phyloP scores from a whole-genome alignment of 2,797 vertebrate genomes.

The Brachymystax lenok region DNA sequence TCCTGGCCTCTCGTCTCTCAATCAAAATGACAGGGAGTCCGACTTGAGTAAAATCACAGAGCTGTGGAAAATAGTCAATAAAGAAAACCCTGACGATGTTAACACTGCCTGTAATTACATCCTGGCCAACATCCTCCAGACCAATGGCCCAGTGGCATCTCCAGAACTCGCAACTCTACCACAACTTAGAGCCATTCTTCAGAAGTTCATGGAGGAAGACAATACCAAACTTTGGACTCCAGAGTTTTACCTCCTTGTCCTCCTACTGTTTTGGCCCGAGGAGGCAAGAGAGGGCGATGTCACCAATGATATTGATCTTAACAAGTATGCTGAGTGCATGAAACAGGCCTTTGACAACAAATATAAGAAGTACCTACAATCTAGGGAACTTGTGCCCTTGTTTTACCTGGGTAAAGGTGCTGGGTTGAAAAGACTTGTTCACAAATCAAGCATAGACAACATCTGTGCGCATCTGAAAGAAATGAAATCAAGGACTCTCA shows the following conservation, averaged over 20 bases:
- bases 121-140: background rate
- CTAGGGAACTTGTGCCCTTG: slow-evolving; percentile 9
- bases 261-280: slow-evolving; percentile 8
- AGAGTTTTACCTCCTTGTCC: slow-evolving; percentile 33
- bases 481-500: background rate
- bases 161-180: background rate
- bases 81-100: background rate
- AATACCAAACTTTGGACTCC: slow-evolving; percentile 4
- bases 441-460: background rate
- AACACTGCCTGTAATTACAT: slow-evolving; percentile 7
- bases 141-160: background rate
- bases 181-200: background rate
- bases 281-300: background rate
- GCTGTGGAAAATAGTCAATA: background rate
- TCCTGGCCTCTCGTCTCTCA: background rate
- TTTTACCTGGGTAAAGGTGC: slow-evolving; percentile 2
- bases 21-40: background rate
- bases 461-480: slow-evolving; percentile 12
- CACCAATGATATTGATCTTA: background rate
- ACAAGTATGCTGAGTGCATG: background rate
- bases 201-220: background rate
- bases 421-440: background rate
- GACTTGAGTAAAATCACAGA: background rate
- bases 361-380: slow-evolving; percentile 3
- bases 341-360: background rate